These are phyloP conservation scores for Uloborus diversus DNA, from an alignment of 1,140 invertebrate genomes.

Conservation along the genomic window DNA sequence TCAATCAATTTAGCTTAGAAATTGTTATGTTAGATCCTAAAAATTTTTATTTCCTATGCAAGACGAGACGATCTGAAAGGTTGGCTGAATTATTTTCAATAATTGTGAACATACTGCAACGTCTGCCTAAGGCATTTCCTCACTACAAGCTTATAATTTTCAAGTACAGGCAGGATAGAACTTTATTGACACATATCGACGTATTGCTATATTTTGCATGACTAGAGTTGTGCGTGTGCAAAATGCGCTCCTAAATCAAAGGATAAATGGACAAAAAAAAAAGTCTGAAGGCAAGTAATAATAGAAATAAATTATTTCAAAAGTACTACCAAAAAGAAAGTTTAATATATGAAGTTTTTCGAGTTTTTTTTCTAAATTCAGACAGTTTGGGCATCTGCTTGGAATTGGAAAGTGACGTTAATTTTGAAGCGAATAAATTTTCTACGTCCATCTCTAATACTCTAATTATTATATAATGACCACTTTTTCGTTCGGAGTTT, in stretches of 20 bases:
- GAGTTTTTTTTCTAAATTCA: too few relatives aligned
- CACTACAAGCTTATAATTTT: constrained; percentile 32
- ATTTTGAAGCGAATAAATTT: too few relatives aligned
- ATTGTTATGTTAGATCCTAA: too few relatives aligned
- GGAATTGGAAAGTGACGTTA: too few relatives aligned
- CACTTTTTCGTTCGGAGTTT: too few relatives aligned
- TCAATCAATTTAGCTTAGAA: too few relatives aligned
- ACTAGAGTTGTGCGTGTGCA: constrained; percentile 35
- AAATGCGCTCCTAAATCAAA: constrained; percentile 11
- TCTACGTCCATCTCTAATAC: too few relatives aligned
- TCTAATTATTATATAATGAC: too few relatives aligned
- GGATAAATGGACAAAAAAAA: neutral
- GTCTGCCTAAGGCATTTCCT: neutral
- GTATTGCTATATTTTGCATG: constrained; percentile 10
- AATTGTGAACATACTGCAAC: constrained; percentile 37
- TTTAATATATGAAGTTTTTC: too few relatives aligned
- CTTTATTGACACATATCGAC: neutral
- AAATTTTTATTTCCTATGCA: neutral
- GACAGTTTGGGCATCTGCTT: too few relatives aligned
- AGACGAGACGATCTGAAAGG: constrained; percentile 4
- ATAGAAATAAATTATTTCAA: too few relatives aligned
- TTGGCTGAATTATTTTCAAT: neutral
- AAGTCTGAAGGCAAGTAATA: neutral
- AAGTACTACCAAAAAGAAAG: too few relatives aligned
- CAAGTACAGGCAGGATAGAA: neutral